A percentile compares a stretch with the other conserved stretches of the same genome.
These are phyloP conservation scores for Rhinogobius similis DNA, from an alignment of 2,113 vertebrate species.

Conservation along the genomic window DNA sequence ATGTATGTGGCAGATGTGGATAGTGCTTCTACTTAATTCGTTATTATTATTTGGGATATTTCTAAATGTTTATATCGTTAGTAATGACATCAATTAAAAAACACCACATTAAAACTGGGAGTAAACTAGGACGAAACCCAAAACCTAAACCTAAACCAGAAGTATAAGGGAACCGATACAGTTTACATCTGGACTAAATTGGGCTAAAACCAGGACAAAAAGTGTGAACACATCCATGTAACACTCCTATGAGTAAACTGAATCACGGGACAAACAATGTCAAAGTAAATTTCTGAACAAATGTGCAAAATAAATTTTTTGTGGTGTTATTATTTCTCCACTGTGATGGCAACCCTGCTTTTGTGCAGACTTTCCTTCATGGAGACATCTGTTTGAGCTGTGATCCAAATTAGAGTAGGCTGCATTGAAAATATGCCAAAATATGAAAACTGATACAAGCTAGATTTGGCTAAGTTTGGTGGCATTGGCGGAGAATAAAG, in stretches of 20 bases:
- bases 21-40: too few relatives aligned
- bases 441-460: not conserved
- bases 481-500: not conserved
- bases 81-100: too few relatives aligned
- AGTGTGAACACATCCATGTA: too few relatives aligned
- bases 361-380: not conserved
- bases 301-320: too few relatives aligned
- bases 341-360: not conserved
- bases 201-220: too few relatives aligned
- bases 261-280: too few relatives aligned
- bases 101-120: not conserved
- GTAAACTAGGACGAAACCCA: not conserved
- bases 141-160: not conserved
- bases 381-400: not conserved
- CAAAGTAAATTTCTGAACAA: too few relatives aligned
- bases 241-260: too few relatives aligned
- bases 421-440: not conserved
- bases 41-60: too few relatives aligned
- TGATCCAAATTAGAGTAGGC: not conserved
- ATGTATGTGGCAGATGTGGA: not conserved
- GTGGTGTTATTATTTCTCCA: constrained; percentile 40
- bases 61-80: too few relatives aligned
- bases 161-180: too few relatives aligned
- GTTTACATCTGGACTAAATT: too few relatives aligned
- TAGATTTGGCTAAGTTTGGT: not conserved